A percentile compares a stretch with the other conserved stretches of the same genome.
Evolutionary conservation across 1,140 invertebrate species (phyloP).

Genomic region (Drosophila repleta): DNA sequence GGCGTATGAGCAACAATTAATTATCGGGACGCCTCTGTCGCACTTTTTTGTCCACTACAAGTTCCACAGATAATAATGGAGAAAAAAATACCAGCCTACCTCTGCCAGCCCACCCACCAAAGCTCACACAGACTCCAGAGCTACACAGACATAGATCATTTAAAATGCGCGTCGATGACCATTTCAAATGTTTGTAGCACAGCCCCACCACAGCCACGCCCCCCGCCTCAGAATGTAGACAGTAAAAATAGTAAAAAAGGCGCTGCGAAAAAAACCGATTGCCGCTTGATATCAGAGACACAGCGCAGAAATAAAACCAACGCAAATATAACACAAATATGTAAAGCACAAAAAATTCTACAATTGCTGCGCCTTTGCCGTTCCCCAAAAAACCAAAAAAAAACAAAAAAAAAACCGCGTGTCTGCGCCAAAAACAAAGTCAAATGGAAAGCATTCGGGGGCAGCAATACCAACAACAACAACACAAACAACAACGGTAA

Average conservation of each 20-base stretch:
- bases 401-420: conserved; percentile 63
- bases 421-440: conserved; percentile 81
- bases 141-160: conserved; percentile 70
- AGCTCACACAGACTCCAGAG: conserved; percentile 7
- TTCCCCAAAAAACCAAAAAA: background rate
- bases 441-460: conserved; percentile 75
- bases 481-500: conserved; percentile 63
- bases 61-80: conserved; percentile 52
- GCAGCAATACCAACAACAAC: conserved; percentile 48
- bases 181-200: conserved; percentile 71
- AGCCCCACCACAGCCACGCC: conserved; percentile 26
- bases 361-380: conserved; percentile 69
- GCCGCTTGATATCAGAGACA: conserved; percentile 78
- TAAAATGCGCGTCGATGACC: conserved; percentile 81
- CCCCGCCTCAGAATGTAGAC: conserved; percentile 55
- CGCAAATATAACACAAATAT: conserved; percentile 80
- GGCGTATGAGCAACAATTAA: conserved; percentile 77
- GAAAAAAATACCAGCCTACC: conserved; percentile 17
- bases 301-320: conserved; percentile 71
- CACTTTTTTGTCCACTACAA: conserved; percentile 62
- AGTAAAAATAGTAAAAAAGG: conserved; percentile 72
- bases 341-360: conserved; percentile 74
- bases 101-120: no score
- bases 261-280: conserved; percentile 55
- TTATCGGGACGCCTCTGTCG: conserved; percentile 70